Base-by-base conservation (phyloP, 1,140 invertebrate species). In the Diachasmimorpha longicaudata region DNA sequence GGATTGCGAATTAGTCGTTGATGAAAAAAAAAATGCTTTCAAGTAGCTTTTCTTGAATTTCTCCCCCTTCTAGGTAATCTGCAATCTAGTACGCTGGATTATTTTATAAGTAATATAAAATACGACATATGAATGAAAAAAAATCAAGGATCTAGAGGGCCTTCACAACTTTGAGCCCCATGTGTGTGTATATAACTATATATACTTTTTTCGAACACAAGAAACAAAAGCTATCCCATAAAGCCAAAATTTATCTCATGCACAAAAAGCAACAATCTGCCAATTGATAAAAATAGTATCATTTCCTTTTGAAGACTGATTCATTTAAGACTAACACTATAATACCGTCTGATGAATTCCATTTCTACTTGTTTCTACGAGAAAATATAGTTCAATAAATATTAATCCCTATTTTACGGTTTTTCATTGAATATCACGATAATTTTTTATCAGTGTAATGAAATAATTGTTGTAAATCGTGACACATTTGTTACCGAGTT, bases 21-120 rank as follows among this genome's bases (percentile, higher is more conserved):
- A 80, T 79, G 79, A 78, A 74, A 78, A 78, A 74, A 78, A 79
- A 76, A 77, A 81, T 74, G 81, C 83, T 87, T 85, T 82, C 82
- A 84, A 52, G 55, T 67, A 66, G 42, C 39, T 75, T 73, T 71
- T 16, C 71, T 83, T 82, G 72, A 78, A 81, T 63, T 70, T 79
- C 25, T 78, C 83, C 79, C 79, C 71, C 79, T 82, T 77, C 81
- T 84, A 80, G 78, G 82, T 77, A 69, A 76, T 71, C 13, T n/a
- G 79, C 86, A 85, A 83, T 87, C 87, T 89, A 87, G 88, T 88
- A 88, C 87, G 88, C 85, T 88, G 88, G 88, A 79, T 88, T 86
- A 80, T 79, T 74, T 73, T 70, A 42, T 46, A 48, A 55, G 25
- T 9, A 16, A 52, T 52, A 16, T 52, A 16, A 52, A 63, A 4